Base-by-base conservation (phyloP, 2,113 vertebrate species). In the Electrona antarctica region DNA sequence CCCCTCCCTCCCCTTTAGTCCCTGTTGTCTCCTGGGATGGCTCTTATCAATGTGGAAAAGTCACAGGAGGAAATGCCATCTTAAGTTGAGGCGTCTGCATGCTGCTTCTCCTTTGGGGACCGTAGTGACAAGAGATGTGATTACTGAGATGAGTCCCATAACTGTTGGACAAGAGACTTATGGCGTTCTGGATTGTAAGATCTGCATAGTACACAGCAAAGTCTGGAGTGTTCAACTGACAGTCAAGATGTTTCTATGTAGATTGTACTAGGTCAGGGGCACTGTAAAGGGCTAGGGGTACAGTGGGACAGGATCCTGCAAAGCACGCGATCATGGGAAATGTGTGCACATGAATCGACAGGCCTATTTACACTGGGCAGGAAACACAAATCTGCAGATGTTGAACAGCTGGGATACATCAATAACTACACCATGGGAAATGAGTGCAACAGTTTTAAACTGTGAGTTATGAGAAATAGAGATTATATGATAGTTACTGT, bases 21-120 rank as follows among this genome's bases (percentile, higher is more conserved):
- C 10, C 54, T 8, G 7, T 14, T 56, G 28, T 61, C 81, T 79
- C 79, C 73, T 51, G 82, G 77, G 85, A 86, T 33, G 15, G 28
- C 69, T 70, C 87, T 93, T 92, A 93, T 93, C 92, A 87, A 87
- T 88, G 80, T 85, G 80, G 80, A 91, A 89, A 92, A 91, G 90
- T 85, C 89, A 85, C 87, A 84, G 73, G 81, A 92, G 92, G 92
- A 94, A 94, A 94, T 94, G 89, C 91, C 92, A 92, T 69, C 86
- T 91, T 91, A 92, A 90, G 72, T 80, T 54, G 84, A 88, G 79
- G 80, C 88, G 87, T 70, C 74, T 78, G 68, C 79, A 85, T 86
- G 78, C 71, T 73, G 77, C 73, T 89, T 85, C 85, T 90, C 84
- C 79, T 86, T 79, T 78, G 74, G 77, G 79, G 80, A 82, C 81